Evolutionary conservation across 2,113 vertebrate genomes (phyloP).

Genomic region (Siphamia tubifer): DNA sequence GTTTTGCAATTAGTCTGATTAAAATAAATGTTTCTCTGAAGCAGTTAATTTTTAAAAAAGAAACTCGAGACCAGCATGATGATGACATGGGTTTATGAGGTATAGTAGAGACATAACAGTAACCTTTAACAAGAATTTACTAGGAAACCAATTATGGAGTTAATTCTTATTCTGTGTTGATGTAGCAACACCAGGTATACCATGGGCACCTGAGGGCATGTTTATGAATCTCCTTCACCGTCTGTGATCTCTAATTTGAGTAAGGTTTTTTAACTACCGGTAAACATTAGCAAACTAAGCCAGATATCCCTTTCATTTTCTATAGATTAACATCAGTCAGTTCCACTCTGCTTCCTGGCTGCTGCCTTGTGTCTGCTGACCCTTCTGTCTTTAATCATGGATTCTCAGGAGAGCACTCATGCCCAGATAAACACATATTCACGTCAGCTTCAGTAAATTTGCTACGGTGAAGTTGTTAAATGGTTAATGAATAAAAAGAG

Average conservation of each 20-base stretch:
- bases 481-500: neutral
- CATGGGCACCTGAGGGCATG: no score
- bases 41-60: no score
- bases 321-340: neutral
- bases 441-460: neutral
- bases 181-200: neutral
- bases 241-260: neutral
- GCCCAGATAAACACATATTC: neutral
- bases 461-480: conserved; percentile 29
- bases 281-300: neutral
- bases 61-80: no score
- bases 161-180: neutral
- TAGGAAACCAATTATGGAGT: neutral
- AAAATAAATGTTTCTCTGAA: no score
- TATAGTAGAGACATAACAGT: neutral
- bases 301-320: neutral
- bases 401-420: conserved; percentile 11
- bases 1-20: no score
- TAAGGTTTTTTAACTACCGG: neutral
- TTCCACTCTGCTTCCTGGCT: conserved; percentile 6
- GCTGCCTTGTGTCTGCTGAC: conserved; percentile 12
- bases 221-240: neutral
- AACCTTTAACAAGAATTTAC: neutral
- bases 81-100: neutral
- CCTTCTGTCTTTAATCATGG: conserved; percentile 16